Evolutionary conservation across 2,888 invertebrate genomes (phyloP).

Genomic region (Diadegma fenestrale): DNA sequence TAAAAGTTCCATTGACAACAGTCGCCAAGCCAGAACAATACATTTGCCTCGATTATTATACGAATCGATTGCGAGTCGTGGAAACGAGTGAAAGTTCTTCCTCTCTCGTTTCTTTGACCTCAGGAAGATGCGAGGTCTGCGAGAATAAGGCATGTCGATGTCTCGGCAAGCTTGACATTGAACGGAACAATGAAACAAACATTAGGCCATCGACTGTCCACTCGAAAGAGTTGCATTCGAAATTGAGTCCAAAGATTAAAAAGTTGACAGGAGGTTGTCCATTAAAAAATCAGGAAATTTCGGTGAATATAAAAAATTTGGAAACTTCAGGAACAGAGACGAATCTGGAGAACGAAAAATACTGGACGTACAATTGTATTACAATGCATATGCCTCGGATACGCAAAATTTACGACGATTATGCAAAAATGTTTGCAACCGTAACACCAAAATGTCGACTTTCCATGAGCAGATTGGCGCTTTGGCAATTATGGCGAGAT

Average conservation of each 20-base stretch:
- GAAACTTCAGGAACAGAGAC: background rate
- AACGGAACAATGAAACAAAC: background rate
- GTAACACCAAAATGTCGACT: slow-evolving; percentile 59
- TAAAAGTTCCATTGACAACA: slow-evolving; percentile 55
- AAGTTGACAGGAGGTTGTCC: background rate
- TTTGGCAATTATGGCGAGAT: slow-evolving; percentile 88
- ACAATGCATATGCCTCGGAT: slow-evolving; percentile 85
- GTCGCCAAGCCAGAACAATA: slow-evolving; percentile 73
- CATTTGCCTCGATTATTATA: slow-evolving; percentile 64
- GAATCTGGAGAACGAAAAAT: slow-evolving; percentile 82
- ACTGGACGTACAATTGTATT: slow-evolving; percentile 85
- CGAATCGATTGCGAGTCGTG: slow-evolving; percentile 43
- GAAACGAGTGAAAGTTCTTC: slow-evolving; percentile 19
- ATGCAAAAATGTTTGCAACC: slow-evolving; percentile 81
- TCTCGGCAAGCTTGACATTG: slow-evolving; percentile 24
- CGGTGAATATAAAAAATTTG: background rate
- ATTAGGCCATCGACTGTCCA: background rate
- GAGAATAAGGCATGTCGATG: slow-evolving; percentile 67
- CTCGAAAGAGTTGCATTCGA: slow-evolving; percentile 16
- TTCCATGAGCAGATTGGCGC: slow-evolving; percentile 85
- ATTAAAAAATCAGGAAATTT: background rate
- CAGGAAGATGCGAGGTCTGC: slow-evolving; percentile 70
- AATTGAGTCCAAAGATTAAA: background rate
- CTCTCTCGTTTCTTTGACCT: slow-evolving; percentile 26
- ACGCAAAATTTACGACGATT: slow-evolving; percentile 86